phyloP scores from a whole-genome alignment of 2,888 invertebrate genomes.

The Crossocerus cetratus region DNA sequence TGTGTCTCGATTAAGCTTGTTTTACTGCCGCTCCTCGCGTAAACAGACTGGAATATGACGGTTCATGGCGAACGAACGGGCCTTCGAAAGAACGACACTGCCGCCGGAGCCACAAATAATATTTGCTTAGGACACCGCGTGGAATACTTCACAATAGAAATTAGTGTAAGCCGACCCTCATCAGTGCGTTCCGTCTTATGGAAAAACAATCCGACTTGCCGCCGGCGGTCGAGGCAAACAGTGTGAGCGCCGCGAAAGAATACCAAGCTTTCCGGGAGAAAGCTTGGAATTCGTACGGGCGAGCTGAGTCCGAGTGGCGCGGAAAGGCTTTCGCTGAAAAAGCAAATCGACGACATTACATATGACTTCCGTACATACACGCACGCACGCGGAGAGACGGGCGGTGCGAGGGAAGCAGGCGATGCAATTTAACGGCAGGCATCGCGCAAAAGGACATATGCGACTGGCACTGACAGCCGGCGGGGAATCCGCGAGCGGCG shows the following conservation, averaged over 20 bases:
- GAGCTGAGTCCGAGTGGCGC: too few relatives aligned
- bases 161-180: too few relatives aligned
- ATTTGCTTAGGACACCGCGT: neutral
- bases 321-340: neutral
- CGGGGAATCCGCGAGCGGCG: neutral
- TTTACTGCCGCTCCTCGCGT: conserved; percentile 39
- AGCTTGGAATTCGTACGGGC: too few relatives aligned
- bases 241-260: neutral
- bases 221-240: too few relatives aligned
- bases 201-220: too few relatives aligned
- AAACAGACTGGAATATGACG: conserved; percentile 38
- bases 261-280: neutral
- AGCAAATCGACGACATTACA: neutral
- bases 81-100: neutral
- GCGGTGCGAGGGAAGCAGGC: too few relatives aligned
- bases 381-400: neutral
- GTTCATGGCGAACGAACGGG: neutral
- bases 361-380: neutral
- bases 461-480: neutral
- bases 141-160: too few relatives aligned
- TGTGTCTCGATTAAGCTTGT: conserved; percentile 38
- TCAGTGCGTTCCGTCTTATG: too few relatives aligned
- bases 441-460: conserved; percentile 4
- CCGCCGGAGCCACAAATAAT: neutral
- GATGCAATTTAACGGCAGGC: conserved; percentile 3